Evolutionary conservation across 30 jellyfish, hydroid and myxozoan genomes (phyloP).

Genomic region (Nemopilema nomurai): DNA sequence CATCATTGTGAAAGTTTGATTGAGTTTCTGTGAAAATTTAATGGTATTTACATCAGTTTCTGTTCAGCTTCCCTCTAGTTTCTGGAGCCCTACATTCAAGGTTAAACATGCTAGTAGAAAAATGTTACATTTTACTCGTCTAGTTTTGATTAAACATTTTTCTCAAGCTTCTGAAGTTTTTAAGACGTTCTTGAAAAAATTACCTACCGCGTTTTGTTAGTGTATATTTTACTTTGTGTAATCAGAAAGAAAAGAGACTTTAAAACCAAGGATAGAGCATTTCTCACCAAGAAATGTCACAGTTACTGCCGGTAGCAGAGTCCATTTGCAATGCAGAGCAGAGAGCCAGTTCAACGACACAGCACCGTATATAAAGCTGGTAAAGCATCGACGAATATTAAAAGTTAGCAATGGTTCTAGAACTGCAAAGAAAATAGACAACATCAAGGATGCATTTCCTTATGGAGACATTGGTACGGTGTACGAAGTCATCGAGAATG

Average conservation of each 20-base stretch:
- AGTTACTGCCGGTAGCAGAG: slow-evolving; percentile 17
- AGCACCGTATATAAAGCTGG: slow-evolving; percentile 38
- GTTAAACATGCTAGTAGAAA: no score
- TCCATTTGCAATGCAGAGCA: slow-evolving; percentile 33
- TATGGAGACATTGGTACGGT: not conserved
- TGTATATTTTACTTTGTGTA: not conserved
- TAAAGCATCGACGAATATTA: slow-evolving; percentile 1
- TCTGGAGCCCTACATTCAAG: no score
- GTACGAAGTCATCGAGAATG: slow-evolving; percentile 8
- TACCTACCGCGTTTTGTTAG: no score
- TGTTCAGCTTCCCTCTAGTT: no score
- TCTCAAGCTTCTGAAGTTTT: no score
- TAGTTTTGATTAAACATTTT: no score
- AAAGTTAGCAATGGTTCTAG: slow-evolving; percentile 1
- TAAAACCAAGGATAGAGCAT: slow-evolving; percentile 38
- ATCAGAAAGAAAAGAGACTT: slow-evolving; percentile 41
- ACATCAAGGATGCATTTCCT: not conserved
- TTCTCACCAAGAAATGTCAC: slow-evolving; percentile 34
- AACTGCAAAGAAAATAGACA: not conserved
- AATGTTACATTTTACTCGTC: no score
- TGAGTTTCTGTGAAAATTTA: no score
- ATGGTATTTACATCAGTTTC: no score
- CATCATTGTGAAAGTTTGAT: no score
- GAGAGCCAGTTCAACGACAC: slow-evolving; percentile 19
- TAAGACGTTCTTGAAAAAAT: no score